These are phyloP conservation scores for Equus quagga DNA, from an alignment of 2,113 vertebrate genomes.

Conservation along the genomic window DNA sequence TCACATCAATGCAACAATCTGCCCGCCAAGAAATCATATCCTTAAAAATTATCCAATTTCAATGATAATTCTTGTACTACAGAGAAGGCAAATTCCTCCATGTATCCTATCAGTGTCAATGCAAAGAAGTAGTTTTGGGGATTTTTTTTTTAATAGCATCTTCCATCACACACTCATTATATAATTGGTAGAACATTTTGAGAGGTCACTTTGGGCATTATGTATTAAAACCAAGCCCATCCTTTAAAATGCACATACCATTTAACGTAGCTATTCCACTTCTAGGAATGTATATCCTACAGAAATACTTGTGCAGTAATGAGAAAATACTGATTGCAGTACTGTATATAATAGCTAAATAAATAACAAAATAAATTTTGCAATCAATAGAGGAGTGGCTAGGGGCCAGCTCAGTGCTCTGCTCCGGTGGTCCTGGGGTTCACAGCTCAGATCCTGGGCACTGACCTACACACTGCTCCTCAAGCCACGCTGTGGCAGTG, in stretches of 20 bases:
- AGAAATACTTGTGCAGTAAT: background rate
- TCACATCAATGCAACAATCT: constrained; percentile 4
- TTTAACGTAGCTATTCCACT: background rate
- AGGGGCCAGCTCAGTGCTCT: too few relatives aligned
- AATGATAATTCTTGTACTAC: background rate
- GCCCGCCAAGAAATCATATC: background rate
- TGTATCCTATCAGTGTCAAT: background rate
- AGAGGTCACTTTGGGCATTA: background rate
- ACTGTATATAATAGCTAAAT: background rate
- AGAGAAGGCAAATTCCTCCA: background rate
- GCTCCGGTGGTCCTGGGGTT: too few relatives aligned
- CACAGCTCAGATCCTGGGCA: too few relatives aligned
- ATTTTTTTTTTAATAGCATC: background rate
- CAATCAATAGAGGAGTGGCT: background rate
- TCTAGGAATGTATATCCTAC: background rate
- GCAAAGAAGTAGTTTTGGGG: background rate
- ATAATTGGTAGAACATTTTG: background rate
- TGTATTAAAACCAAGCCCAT: background rate
- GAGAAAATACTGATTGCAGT: background rate
- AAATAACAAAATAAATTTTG: background rate
- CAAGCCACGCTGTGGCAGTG: too few relatives aligned
- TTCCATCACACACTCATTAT: background rate
- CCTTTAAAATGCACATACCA: background rate
- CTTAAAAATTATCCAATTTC: background rate
- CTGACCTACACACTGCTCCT: too few relatives aligned